These are phyloP conservation scores for Thomomys bottae DNA, from an alignment of 2,113 vertebrate genomes.

Conservation along the genomic window DNA sequence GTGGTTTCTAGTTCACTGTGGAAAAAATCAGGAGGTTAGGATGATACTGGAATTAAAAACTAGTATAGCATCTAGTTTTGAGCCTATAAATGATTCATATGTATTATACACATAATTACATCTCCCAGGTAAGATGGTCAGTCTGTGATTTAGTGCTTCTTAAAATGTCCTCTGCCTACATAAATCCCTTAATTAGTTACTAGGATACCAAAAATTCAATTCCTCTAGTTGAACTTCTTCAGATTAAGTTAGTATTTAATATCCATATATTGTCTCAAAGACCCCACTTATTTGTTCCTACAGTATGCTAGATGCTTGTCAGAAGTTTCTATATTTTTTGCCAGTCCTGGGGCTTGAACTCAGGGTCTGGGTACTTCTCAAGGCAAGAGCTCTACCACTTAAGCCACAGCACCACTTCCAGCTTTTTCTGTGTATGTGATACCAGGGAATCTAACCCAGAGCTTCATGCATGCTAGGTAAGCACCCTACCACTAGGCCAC, in stretches of 20 bases:
- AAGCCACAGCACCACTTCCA: no score
- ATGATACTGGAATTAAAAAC: background rate
- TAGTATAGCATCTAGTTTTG: background rate
- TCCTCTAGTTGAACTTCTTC: conserved; percentile 47
- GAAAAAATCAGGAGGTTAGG: background rate
- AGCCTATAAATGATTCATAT: background rate
- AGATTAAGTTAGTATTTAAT: background rate
- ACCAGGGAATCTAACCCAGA: no score
- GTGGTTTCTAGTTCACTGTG: background rate
- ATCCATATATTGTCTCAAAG: background rate
- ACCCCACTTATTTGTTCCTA: background rate
- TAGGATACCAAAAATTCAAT: conserved; percentile 13
- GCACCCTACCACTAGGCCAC: no score
- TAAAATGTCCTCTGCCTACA: background rate
- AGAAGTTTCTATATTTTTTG: background rate
- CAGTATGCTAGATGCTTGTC: background rate
- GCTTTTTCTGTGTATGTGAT: no score
- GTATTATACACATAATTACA: background rate
- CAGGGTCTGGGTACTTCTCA: no score
- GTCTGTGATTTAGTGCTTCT: background rate
- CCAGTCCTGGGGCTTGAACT: no score
- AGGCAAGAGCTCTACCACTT: no score
- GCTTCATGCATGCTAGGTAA: no score
- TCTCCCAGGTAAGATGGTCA: background rate
- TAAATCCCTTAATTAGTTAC: background rate